phyloP scores from a whole-genome alignment of 1,140 invertebrate species.

The Orius insidiosus region DNA sequence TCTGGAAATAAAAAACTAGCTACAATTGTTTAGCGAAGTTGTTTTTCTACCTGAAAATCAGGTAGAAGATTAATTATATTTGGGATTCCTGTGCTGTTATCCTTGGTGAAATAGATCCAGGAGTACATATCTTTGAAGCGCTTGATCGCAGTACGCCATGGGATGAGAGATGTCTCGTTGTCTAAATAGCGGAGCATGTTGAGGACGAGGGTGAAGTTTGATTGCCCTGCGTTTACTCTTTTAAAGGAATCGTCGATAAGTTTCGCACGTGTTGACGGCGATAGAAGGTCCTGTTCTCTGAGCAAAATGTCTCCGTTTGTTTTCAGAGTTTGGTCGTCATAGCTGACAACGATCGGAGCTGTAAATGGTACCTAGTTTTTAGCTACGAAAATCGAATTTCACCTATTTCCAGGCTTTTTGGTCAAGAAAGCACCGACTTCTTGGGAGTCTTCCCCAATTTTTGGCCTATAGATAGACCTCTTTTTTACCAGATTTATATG shows the following conservation, averaged over 20 bases:
- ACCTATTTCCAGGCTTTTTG: too few relatives aligned
- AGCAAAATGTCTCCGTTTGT: too few relatives aligned
- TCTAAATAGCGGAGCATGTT: background rate
- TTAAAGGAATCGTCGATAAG: constrained; percentile 1
- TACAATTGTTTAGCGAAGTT: background rate
- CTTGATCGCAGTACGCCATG: background rate
- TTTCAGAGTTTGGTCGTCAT: too few relatives aligned
- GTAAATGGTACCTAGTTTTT: too few relatives aligned
- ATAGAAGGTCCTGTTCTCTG: too few relatives aligned
- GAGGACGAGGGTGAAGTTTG: background rate
- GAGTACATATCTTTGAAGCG: constrained; percentile 1
- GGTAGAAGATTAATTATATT: background rate
- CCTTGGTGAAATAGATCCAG: constrained; percentile 4
- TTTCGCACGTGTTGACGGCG: background rate
- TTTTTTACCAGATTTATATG: too few relatives aligned
- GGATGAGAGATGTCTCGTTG: background rate
- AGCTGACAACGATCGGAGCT: too few relatives aligned
- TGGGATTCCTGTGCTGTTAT: background rate
- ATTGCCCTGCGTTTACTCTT: background rate
- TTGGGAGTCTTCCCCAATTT: too few relatives aligned
- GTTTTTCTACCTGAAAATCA: background rate
- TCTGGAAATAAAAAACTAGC: background rate
- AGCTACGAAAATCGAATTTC: too few relatives aligned
- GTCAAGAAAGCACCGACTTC: too few relatives aligned
- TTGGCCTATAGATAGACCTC: too few relatives aligned